Conservation (phyloP, 2,888 invertebrate species). For the Ariolimax columbianus region DNA sequence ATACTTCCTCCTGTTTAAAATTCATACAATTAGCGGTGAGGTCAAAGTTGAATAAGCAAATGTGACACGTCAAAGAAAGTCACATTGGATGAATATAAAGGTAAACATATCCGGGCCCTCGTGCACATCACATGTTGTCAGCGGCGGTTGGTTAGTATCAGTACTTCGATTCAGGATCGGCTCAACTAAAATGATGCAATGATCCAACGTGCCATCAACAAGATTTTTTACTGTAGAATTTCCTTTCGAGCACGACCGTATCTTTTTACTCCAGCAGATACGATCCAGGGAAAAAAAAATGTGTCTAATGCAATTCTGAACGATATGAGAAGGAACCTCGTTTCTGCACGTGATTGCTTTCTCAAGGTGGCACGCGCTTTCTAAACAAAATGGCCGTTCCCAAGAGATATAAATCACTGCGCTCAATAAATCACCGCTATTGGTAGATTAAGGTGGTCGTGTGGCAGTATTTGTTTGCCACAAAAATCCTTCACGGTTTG, state of each 20-base stretch:
- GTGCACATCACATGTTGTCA: background rate
- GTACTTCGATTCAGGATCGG: background rate
- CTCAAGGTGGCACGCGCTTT: conserved; percentile 20
- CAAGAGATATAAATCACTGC: conserved; percentile 3
- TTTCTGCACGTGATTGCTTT: background rate
- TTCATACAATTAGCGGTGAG: background rate
- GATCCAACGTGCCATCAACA: background rate
- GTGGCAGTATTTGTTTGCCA: conserved; percentile 13
- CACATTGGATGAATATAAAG: background rate
- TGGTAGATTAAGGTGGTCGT: conserved; percentile 21
- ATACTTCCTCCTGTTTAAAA: too few relatives aligned
- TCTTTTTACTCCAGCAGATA: background rate
- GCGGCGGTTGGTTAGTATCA: background rate
- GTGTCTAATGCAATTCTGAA: background rate
- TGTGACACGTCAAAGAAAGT: background rate
- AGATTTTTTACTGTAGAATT: background rate
- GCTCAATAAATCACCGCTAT: conserved; percentile 16
- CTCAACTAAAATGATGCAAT: background rate
- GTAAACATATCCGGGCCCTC: background rate
- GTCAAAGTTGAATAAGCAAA: background rate
- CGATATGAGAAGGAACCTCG: conserved; percentile 1
- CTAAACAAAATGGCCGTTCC: conserved; percentile 10
- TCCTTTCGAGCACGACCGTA: background rate
- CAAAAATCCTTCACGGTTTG: background rate
- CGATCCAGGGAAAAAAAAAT: background rate